Evolutionary conservation across 2,797 vertebrate species (phyloP), one percentile per base, ranked within the genome.

Genomic region (Acanthurus leucopareius): DNA sequence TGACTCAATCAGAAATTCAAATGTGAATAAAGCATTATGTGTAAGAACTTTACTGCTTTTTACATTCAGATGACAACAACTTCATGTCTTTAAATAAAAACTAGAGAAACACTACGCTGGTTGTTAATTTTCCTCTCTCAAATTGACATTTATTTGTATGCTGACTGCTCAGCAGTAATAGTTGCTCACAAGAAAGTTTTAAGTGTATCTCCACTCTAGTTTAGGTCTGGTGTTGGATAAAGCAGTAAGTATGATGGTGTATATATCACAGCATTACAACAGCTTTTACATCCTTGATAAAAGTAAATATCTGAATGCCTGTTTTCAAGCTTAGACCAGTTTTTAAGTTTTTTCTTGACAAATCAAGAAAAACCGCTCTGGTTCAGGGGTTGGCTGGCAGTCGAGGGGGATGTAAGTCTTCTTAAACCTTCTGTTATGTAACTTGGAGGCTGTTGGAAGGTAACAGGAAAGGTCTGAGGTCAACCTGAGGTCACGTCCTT

Each of bases 51-150:
- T 62, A 51, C 72, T 84, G 85, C 86, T 93, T 92, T 91, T 91
- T 91, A 86, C 89, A 85, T 64, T 60, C 38, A 88, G 69, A 82
- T 60, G 19, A 88, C 74, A 76, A 80, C 35, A 65, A 80, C 67
- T 82, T 51, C 48, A 70, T 82, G 77, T 82, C 83, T 88, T 91
- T 75, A 75, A 94, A 94, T 93, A 92, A 94, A 93, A 88, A 77
- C 52, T 79, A 76, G 70, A 86, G 40, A 88, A 91, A 91, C 59
- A 22, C 7, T 58, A 57, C 60, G 3, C 11, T 80, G 68, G 8
- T 64, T 79, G 69, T 70, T 58, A 3, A 20, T 65, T 62, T 67
- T 2, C 28, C 28, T 13, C 17, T 20, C 9, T 69, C 17, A 32
- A 32, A 16, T 22, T 60, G 4, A 51, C 3, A 25, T 54, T 17